phyloP scores from a whole-genome alignment of 2,797 vertebrate genomes.

The Coluber constrictor region DNA sequence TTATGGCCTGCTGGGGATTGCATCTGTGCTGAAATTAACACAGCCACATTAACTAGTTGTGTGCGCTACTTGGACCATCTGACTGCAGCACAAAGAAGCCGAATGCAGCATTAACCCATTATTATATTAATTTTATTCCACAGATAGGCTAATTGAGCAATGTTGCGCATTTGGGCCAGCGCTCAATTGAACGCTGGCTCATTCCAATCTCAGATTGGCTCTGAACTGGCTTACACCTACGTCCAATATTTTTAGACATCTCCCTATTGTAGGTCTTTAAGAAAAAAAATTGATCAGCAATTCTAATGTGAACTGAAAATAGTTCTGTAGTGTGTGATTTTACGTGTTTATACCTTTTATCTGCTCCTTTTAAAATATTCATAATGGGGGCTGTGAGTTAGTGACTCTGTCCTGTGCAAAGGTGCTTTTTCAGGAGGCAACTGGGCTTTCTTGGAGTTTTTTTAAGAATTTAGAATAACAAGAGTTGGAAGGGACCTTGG shows the following conservation, averaged over 20 bases:
- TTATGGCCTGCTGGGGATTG: conserved; percentile 74
- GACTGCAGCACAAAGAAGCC: conserved; percentile 49
- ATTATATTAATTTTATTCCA: conserved; percentile 49
- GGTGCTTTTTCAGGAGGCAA: too few species aligned
- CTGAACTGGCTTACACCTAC: background rate
- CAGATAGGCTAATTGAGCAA: conserved; percentile 17
- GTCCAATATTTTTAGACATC: background rate
- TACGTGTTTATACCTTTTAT: background rate
- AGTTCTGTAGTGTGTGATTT: background rate
- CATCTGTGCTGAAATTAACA: conserved; percentile 79
- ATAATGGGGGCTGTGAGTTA: background rate
- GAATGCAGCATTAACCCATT: conserved; percentile 49
- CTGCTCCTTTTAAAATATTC: background rate
- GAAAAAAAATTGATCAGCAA: background rate
- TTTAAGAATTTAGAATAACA: too few species aligned
- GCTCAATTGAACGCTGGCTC: background rate
- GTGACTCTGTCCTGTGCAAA: background rate
- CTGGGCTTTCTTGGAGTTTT: too few species aligned
- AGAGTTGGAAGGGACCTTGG: too few species aligned
- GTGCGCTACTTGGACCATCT: conserved; percentile 50
- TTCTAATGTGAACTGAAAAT: background rate
- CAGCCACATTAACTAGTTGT: conserved; percentile 69
- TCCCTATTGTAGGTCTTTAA: background rate
- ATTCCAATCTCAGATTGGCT: background rate
- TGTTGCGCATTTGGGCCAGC: background rate